A percentile compares a stretch with the other conserved stretches of the same genome.
These are phyloP conservation scores for Catostylus mosaicus DNA, from an alignment of 30 jellyfish, hydroid and myxozoan species.

Conservation along the genomic window DNA sequence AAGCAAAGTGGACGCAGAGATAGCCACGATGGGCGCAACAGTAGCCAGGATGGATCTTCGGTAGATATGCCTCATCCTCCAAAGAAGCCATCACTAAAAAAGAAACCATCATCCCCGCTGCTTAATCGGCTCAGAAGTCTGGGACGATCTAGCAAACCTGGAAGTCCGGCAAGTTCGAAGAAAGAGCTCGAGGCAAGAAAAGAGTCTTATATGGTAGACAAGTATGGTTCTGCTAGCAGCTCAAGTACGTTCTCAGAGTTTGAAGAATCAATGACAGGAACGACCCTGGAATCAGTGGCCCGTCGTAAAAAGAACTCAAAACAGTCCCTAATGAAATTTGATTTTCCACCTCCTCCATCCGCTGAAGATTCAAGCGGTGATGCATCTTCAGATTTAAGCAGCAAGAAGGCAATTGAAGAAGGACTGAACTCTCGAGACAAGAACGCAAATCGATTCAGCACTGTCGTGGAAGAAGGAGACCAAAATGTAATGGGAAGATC, in stretches of 20 bases:
- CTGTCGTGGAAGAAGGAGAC: constrained; percentile 32
- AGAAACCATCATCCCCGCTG: constrained; percentile 40
- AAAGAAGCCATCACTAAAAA: constrained; percentile 40
- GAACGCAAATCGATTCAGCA: constrained; percentile 28
- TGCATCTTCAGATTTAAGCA: constrained; percentile 55
- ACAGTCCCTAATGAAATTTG: constrained; percentile 56
- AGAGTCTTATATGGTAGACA: constrained; percentile 6
- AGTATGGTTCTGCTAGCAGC: constrained; percentile 53
- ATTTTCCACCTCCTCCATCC: constrained; percentile 89
- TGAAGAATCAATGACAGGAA: constrained; percentile 37
- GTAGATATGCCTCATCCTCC: constrained; percentile 16
- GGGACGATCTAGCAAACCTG: constrained; percentile 21
- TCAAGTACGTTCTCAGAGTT: constrained; percentile 54
- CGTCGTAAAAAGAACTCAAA: constrained; percentile 42
- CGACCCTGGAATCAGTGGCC: constrained; percentile 43
- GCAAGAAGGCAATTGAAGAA: constrained; percentile 24
- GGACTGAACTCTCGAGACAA: background rate
- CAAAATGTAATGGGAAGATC: background rate
- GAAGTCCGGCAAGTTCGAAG: constrained; percentile 23
- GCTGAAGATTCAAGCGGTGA: constrained; percentile 66
- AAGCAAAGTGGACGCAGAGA: constrained; percentile 3
- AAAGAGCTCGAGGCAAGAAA: constrained; percentile 1
- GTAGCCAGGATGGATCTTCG: constrained; percentile 1
- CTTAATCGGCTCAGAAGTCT: constrained; percentile 21
- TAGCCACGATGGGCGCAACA: too few species aligned